phyloP scores from a whole-genome alignment of 2,113 vertebrate species.

The Erinaceus europaeus region DNA sequence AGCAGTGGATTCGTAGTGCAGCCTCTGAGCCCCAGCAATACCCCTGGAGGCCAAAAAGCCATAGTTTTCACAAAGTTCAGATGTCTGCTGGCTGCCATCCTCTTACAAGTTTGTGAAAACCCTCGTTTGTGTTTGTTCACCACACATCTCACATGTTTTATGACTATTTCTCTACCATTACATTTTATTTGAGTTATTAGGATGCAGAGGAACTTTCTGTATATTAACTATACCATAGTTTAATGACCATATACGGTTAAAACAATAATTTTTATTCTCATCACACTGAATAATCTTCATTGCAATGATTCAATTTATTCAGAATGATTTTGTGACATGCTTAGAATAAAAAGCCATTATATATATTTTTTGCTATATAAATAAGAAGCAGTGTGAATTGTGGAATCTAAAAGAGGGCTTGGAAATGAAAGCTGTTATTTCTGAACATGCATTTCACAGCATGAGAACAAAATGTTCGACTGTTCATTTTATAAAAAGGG shows the following conservation, averaged over 20 bases:
- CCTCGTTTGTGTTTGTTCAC: neutral
- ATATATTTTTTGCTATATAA: conserved; percentile 7
- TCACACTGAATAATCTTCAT: neutral
- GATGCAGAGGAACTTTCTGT: neutral
- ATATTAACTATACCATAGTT: neutral
- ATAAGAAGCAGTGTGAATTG: conserved; percentile 11
- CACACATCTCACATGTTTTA: neutral
- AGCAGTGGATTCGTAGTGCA: no score
- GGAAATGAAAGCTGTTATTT: conserved; percentile 42
- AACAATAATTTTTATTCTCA: neutral
- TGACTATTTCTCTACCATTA: neutral
- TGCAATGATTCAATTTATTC: neutral
- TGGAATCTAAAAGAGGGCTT: neutral
- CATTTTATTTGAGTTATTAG: neutral
- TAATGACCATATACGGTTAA: neutral
- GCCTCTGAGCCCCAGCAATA: no score
- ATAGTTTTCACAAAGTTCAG: no score
- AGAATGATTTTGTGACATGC: conserved; percentile 22
- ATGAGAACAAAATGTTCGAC: conserved; percentile 44
- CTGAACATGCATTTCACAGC: conserved; percentile 27
- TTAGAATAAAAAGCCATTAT: conserved; percentile 16
- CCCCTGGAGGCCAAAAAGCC: no score
- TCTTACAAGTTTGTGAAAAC: no score
- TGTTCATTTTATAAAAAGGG: conserved; percentile 46
- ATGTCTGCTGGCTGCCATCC: no score